Conservation (phyloP, 2,113 vertebrate genomes). For the Pseudorhombus dupliciocellatus region DNA sequence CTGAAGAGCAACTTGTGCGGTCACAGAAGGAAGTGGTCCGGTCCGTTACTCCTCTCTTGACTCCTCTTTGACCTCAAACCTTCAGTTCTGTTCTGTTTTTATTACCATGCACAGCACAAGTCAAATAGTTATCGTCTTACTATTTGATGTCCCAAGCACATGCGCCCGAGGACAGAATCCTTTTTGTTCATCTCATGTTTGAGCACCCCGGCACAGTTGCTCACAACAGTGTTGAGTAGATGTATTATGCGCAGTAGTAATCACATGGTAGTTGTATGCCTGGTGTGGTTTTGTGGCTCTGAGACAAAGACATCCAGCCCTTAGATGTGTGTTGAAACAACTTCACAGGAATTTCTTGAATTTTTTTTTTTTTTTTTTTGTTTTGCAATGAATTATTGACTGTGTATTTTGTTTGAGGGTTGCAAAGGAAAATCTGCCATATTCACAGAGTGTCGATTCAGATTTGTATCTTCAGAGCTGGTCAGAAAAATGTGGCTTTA, state of each 20-base stretch:
- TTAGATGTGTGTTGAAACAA: background rate
- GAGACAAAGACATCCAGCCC: constrained; percentile 2
- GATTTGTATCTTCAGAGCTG: background rate
- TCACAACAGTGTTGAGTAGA: constrained; percentile 19
- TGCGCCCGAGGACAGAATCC: background rate
- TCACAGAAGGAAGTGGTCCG: too few relatives aligned
- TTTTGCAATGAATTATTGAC: background rate
- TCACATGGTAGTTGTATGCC: constrained; percentile 32
- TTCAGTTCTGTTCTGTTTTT: background rate
- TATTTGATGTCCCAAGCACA: background rate
- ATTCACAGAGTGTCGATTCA: constrained; percentile 4
- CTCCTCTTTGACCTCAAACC: background rate
- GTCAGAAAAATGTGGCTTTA: background rate
- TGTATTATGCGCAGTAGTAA: constrained; percentile 19
- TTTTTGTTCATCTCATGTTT: background rate
- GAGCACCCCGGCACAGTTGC: background rate
- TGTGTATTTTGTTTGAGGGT: background rate
- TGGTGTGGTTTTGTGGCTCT: background rate
- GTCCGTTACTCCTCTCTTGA: too few relatives aligned
- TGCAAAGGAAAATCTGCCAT: background rate
- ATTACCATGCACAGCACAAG: background rate
- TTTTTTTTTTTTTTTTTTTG: background rate
- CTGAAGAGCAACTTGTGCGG: too few relatives aligned
- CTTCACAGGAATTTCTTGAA: background rate
- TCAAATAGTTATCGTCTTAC: background rate